Conservation (phyloP, 2,797 vertebrate genomes). For the Sparus aurata region DNA sequence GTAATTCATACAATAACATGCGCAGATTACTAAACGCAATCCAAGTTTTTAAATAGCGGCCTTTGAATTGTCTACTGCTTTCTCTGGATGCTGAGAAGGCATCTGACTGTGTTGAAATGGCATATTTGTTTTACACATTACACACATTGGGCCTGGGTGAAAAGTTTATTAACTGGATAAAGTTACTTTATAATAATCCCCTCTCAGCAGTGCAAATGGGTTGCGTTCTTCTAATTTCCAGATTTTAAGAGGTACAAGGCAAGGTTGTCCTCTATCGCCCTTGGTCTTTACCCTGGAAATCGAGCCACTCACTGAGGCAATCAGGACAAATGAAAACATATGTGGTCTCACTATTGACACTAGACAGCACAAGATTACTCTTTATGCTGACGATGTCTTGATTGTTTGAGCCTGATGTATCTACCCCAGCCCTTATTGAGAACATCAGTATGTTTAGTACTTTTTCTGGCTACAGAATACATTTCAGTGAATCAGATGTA, state of each 20-base stretch:
- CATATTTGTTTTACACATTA: not conserved
- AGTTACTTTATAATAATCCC: not conserved
- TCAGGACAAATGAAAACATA: slow-evolving; percentile 7
- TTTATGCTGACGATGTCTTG: slow-evolving; percentile 12
- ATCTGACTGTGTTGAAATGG: not conserved
- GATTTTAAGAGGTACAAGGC: too few species aligned
- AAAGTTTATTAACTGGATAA: not conserved
- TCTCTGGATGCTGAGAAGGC: not conserved
- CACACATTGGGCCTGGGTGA: slow-evolving; percentile 1
- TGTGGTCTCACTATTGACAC: slow-evolving; percentile 2
- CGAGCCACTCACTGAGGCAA: not conserved
- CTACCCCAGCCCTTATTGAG: slow-evolving; percentile 12
- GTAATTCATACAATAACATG: slow-evolving; percentile 13
- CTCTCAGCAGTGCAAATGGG: too few species aligned
- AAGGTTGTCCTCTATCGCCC: too few species aligned
- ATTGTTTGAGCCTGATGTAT: slow-evolving; percentile 2
- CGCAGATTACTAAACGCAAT: not conserved
- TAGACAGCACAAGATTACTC: not conserved
- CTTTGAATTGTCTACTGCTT: not conserved
- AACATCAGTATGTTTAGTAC: slow-evolving; percentile 5
- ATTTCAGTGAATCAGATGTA: not conserved
- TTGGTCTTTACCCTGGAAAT: too few species aligned
- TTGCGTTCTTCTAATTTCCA: too few species aligned
- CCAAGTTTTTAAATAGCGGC: not conserved
- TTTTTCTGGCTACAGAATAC: not conserved